A percentile compares a stretch with the other conserved stretches of the same genome.
Evolutionary conservation across 1,140 invertebrate species (phyloP).

Genomic region (Trichoplusia ni): DNA sequence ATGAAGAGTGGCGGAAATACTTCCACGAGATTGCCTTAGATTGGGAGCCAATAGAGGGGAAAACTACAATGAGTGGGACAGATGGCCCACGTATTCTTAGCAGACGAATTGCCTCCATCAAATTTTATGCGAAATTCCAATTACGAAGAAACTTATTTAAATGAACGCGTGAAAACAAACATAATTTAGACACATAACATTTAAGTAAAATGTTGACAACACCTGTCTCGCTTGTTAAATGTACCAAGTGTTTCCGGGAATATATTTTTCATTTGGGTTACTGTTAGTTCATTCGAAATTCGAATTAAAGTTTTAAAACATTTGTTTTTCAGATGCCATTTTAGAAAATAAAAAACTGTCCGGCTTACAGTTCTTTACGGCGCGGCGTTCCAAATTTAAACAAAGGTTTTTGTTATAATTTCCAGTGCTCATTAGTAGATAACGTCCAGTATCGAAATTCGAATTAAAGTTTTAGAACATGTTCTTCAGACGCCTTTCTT

Average conservation of each 20-base stretch:
- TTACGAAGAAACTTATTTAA: no score
- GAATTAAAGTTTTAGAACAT: no score
- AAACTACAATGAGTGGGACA: conserved; percentile 14
- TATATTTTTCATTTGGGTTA: background rate
- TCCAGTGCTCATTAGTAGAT: no score
- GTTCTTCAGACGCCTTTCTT: no score
- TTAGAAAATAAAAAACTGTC: background rate
- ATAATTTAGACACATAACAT: conserved; percentile 1
- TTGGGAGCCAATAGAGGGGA: background rate
- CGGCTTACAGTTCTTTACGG: no score
- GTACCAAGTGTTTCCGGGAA: background rate
- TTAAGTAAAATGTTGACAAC: conserved; percentile 4
- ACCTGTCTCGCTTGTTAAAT: background rate
- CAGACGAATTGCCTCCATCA: no score
- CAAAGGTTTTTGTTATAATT: no score
- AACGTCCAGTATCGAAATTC: no score
- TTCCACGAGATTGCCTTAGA: conserved; percentile 15
- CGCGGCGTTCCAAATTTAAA: no score
- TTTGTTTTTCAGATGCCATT: background rate
- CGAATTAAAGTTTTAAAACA: background rate
- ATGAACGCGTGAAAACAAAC: background rate
- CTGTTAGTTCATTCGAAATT: background rate
- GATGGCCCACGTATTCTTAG: no score
- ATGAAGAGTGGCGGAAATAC: conserved; percentile 20
- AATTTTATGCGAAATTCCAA: no score